phyloP scores from a whole-genome alignment of 1,140 invertebrate genomes.

The Solenopsis fugax region DNA sequence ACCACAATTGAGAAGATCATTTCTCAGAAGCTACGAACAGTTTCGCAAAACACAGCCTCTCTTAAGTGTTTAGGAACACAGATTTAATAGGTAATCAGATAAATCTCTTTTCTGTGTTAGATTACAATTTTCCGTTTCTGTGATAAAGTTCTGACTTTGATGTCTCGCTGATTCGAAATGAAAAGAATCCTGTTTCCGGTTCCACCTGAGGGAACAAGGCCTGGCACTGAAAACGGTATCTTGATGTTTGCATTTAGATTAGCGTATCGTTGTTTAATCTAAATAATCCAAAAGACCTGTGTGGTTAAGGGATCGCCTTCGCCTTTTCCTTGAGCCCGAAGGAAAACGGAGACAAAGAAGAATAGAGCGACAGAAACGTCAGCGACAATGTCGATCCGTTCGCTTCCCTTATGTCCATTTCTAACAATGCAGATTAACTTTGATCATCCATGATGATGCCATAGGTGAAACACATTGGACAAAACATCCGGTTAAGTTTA shows the following conservation, averaged over 20 bases:
- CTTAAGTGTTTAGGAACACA: neutral
- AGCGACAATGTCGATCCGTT: neutral
- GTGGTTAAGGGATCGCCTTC: slow-evolving; percentile 5
- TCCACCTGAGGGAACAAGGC: neutral
- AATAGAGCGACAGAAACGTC: neutral
- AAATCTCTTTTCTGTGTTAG: neutral
- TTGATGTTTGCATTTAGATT: slow-evolving; percentile 41
- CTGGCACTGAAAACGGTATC: neutral
- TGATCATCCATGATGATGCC: neutral
- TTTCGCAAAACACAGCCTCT: neutral
- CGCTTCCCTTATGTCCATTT: neutral
- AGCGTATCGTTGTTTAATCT: slow-evolving; percentile 42
- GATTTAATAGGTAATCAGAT: neutral
- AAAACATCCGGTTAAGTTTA: too few species aligned
- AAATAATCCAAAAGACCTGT: neutral
- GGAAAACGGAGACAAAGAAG: neutral
- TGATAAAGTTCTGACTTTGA: neutral
- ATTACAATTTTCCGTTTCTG: neutral
- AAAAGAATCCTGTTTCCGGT: slow-evolving; percentile 25
- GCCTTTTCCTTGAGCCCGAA: neutral
- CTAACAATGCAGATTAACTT: neutral
- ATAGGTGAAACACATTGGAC: too few species aligned
- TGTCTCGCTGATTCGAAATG: neutral
- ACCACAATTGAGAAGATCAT: neutral
- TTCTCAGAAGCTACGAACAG: neutral